phyloP scores from a whole-genome alignment of 2,113 vertebrate species.

The Sturnira hondurensis region DNA sequence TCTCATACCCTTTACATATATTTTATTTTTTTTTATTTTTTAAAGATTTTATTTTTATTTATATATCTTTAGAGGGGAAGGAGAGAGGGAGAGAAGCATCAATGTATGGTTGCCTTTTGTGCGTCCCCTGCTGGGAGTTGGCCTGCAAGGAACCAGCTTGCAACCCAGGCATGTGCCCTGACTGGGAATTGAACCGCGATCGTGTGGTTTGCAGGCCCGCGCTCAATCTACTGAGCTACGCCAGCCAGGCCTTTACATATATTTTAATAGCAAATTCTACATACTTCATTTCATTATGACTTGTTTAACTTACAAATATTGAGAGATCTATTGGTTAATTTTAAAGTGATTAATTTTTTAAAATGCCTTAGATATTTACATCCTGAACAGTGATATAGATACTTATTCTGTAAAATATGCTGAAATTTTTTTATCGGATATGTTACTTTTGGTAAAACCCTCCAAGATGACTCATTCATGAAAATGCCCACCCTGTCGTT shows the following conservation, averaged over 20 bases:
- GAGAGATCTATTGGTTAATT: not conserved
- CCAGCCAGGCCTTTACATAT: too few species aligned
- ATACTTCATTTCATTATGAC: not conserved
- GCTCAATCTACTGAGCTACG: too few species aligned
- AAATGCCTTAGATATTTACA: not conserved
- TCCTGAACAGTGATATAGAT: not conserved
- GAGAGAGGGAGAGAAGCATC: too few species aligned
- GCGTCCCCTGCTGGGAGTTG: too few species aligned
- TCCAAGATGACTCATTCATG: not conserved
- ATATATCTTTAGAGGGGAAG: too few species aligned
- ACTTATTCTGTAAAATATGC: not conserved
- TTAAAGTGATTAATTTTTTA: not conserved
- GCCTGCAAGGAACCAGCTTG: too few species aligned
- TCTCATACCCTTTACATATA: not conserved
- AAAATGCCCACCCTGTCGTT: not conserved
- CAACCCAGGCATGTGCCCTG: too few species aligned
- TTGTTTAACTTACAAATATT: not conserved
- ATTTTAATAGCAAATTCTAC: not conserved
- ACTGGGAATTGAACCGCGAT: too few species aligned
- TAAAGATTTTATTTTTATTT: too few species aligned
- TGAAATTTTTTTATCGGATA: not conserved
- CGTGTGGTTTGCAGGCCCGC: too few species aligned
- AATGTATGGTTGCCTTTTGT: too few species aligned
- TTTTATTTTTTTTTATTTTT: too few species aligned
- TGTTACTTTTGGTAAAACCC: not conserved